These are phyloP conservation scores for Gryllus bimaculatus DNA, from an alignment of 1,140 invertebrate species.

Conservation along the genomic window DNA sequence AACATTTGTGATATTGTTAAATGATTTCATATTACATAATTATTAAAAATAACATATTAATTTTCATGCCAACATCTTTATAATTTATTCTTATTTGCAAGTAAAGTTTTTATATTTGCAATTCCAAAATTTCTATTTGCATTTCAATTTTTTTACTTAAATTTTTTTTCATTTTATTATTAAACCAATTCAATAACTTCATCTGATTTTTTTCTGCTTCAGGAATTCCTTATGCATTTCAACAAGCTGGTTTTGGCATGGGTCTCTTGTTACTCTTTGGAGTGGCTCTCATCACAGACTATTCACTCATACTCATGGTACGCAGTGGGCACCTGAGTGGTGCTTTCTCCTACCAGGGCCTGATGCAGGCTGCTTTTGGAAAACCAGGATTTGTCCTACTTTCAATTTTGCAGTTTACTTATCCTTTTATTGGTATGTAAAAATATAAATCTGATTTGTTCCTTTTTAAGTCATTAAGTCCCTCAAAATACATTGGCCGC, in stretches of 20 bases:
- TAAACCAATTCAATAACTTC: too few relatives aligned
- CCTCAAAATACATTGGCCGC: not conserved
- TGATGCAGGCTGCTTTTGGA: conserved; percentile 76
- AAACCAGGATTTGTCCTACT: conserved; percentile 68
- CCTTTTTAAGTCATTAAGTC: conserved; percentile 7
- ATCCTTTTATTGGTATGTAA: conserved; percentile 73
- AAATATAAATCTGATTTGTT: not conserved
- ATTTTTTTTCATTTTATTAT: too few relatives aligned
- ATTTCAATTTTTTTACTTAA: too few relatives aligned
- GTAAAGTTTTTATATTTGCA: too few relatives aligned
- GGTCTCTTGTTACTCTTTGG: conserved; percentile 63
- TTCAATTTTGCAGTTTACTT: conserved; percentile 70
- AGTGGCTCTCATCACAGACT: conserved; percentile 72
- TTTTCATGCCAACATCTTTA: too few relatives aligned
- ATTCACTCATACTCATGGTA: conserved; percentile 74
- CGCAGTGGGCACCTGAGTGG: conserved; percentile 70
- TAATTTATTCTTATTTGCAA: too few relatives aligned
- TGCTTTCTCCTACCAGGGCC: conserved; percentile 72
- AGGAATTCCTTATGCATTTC: conserved; percentile 75
- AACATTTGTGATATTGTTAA: not conserved
- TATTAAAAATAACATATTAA: too few relatives aligned
- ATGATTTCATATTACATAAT: too few relatives aligned
- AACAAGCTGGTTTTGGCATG: conserved; percentile 69
- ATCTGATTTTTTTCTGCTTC: conserved; percentile 11
- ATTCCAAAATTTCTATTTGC: too few relatives aligned